A percentile compares a stretch with the other conserved stretches of the same genome.
Conservation (phyloP, 2,797 vertebrate species). For the Mallotus villosus region DNA sequence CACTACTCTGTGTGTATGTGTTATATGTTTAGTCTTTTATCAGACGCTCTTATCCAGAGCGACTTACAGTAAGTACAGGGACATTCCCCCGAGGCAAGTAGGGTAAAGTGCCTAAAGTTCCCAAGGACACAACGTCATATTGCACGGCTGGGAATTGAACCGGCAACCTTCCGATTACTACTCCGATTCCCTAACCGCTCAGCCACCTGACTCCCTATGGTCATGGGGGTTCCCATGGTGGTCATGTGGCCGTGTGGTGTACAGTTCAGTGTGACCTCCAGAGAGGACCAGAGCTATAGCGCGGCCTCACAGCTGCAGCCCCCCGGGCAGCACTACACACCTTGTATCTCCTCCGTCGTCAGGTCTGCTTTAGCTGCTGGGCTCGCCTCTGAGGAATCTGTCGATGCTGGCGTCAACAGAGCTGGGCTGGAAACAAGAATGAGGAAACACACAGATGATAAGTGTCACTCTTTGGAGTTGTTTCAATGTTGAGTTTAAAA, state of each 20-base stretch:
- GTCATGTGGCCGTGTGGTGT: neutral
- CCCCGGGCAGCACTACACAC: conserved; percentile 47
- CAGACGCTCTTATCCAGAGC: too few relatives aligned
- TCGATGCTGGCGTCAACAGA: conserved; percentile 73
- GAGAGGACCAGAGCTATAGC: neutral
- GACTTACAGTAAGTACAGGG: too few relatives aligned
- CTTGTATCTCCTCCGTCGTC: conserved; percentile 78
- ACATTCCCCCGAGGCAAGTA: too few relatives aligned
- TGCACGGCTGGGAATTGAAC: too few relatives aligned
- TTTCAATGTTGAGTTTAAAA: neutral
- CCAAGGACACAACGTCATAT: too few relatives aligned
- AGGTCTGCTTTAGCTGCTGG: conserved; percentile 72
- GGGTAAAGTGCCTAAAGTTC: too few relatives aligned
- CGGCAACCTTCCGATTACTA: too few relatives aligned
- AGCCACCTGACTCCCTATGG: too few relatives aligned
- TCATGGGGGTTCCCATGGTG: neutral
- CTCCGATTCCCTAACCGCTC: too few relatives aligned
- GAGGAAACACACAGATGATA: too few relatives aligned
- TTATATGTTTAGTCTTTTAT: too few relatives aligned
- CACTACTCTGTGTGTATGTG: neutral
- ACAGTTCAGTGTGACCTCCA: neutral
- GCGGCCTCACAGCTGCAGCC: neutral
- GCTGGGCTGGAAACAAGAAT: conserved; percentile 70
- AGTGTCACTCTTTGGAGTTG: conserved; percentile 54
- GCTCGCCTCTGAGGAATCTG: conserved; percentile 72